phyloP scores from a whole-genome alignment of 1,140 invertebrate genomes.

The Trichonephila clavata region DNA sequence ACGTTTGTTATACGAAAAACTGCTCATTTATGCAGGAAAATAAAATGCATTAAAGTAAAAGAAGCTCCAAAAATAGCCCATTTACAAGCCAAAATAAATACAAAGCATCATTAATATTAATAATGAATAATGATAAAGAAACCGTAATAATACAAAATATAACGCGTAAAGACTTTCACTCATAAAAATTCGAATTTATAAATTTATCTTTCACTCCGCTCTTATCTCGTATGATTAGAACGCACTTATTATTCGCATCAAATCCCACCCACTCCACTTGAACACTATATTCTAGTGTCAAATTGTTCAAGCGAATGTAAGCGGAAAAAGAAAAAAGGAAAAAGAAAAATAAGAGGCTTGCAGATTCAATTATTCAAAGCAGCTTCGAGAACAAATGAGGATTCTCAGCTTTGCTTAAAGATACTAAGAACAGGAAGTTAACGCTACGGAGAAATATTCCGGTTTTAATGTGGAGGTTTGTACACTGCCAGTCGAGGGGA shows the following conservation, averaged over 20 bases:
- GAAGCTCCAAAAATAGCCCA: not conserved
- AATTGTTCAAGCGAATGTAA: constrained; percentile 22
- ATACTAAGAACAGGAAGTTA: constrained; percentile 55
- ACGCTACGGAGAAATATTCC: constrained; percentile 10
- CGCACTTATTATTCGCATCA: constrained; percentile 49
- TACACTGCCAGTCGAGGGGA: not conserved
- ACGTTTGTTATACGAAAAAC: not conserved
- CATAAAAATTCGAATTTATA: constrained; percentile 58
- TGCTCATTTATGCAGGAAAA: not conserved
- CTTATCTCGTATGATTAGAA: constrained; percentile 43
- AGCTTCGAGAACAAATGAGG: constrained; percentile 50
- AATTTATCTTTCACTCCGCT: constrained; percentile 27
- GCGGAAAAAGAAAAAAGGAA: not conserved
- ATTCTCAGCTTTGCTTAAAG: constrained; percentile 46
- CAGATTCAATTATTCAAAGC: constrained; percentile 63
- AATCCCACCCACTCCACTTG: not conserved
- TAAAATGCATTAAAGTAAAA: constrained; percentile 17
- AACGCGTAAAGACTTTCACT: constrained; percentile 1
- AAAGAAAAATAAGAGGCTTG: not conserved
- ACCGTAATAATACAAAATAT: constrained; percentile 5
- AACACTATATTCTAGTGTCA: constrained; percentile 29
- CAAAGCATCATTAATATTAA: constrained; percentile 56
- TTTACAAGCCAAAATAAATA: constrained; percentile 45
- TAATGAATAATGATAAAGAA: constrained; percentile 40
- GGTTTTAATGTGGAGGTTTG: constrained; percentile 43